phyloP scores from a whole-genome alignment of 2,113 vertebrate genomes.

The Gopherus evgoodei region DNA sequence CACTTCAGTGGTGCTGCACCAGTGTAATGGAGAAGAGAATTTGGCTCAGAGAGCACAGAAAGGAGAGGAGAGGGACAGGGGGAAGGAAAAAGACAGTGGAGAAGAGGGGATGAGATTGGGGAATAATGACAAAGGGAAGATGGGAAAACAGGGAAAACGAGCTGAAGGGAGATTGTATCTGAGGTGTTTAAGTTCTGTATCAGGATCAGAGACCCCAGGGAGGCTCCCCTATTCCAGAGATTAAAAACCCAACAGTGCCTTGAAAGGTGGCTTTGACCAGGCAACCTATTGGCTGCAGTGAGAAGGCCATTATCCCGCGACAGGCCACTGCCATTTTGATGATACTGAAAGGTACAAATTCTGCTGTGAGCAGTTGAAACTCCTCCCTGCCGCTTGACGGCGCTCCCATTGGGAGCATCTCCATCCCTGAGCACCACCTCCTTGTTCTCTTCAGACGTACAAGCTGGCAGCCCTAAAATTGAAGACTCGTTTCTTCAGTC shows the following conservation, averaged over 20 bases:
- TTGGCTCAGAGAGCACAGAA: neutral
- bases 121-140: neutral
- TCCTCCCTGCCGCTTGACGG: neutral
- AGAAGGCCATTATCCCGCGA: neutral
- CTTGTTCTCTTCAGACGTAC: neutral
- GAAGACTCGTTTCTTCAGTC: neutral
- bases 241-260: accelerated
- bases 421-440: neutral
- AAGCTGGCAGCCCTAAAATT: neutral
- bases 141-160: neutral
- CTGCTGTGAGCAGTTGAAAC: neutral
- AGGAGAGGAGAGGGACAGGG: neutral
- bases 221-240: neutral
- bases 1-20: neutral
- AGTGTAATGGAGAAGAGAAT: neutral
- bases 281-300: neutral
- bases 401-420: accelerated
- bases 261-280: neutral
- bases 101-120: neutral
- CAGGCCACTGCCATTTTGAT: neutral
- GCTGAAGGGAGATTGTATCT: neutral
- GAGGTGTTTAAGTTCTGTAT: neutral
- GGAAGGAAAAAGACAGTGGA: neutral
- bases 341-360: accelerated
- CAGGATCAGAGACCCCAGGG: neutral